Conservation (phyloP, 2,797 vertebrate species). For the Phataginus tetradactyla region DNA sequence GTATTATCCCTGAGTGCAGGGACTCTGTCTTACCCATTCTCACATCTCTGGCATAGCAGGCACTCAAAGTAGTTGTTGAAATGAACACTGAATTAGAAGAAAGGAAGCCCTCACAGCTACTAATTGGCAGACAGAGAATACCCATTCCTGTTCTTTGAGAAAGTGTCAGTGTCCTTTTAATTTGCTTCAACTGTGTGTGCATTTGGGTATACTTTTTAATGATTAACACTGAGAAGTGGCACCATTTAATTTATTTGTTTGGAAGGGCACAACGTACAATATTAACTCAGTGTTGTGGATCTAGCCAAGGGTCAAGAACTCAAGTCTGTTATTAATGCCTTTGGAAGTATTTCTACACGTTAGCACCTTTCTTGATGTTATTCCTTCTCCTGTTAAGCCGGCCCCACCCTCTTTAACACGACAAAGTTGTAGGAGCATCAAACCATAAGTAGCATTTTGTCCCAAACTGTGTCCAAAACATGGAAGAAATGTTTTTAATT, state of each 20-base stretch:
- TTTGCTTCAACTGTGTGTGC: background rate
- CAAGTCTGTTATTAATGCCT: background rate
- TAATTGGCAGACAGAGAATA: constrained; percentile 22
- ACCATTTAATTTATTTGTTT: background rate
- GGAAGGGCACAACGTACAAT: background rate
- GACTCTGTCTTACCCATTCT: background rate
- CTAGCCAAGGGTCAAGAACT: background rate
- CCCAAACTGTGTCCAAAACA: background rate
- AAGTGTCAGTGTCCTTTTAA: background rate
- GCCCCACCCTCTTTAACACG: background rate
- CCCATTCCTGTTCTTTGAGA: background rate
- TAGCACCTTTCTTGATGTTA: background rate
- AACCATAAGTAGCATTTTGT: background rate
- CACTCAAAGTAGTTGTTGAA: background rate
- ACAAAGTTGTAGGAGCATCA: background rate
- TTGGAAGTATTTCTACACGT: background rate
- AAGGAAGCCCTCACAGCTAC: background rate
- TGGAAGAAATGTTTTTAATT: background rate
- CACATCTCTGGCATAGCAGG: background rate
- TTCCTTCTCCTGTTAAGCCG: background rate
- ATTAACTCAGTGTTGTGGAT: background rate
- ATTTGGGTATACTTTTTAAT: constrained; percentile 40
- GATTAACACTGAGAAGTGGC: constrained; percentile 41
- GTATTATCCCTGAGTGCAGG: background rate
- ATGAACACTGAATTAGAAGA: background rate